Conservation (phyloP, 2,797 vertebrate genomes). For the Aldrovandia affinis region DNA sequence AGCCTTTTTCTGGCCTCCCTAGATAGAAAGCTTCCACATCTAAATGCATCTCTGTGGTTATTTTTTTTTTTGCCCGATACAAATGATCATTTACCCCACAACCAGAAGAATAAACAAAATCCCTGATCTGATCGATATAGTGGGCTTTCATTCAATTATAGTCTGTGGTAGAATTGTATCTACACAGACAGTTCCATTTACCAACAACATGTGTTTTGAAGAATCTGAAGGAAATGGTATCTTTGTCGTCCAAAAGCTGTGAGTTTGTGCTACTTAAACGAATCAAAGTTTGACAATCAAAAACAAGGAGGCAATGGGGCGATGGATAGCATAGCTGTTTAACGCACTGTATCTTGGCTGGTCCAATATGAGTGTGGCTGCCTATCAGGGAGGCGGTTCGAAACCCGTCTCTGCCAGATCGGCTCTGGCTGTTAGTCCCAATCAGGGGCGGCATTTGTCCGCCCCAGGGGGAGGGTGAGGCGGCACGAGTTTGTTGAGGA, state of each 20-base stretch:
- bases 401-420: too few relatives aligned
- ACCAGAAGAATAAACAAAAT: slow-evolving; percentile 72
- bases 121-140: slow-evolving; percentile 72
- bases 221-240: not conserved
- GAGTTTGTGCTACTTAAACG: not conserved
- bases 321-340: too few relatives aligned
- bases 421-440: too few relatives aligned
- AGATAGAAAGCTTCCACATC: slow-evolving; percentile 21
- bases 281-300: not conserved
- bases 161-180: slow-evolving; percentile 46
- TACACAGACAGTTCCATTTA: slow-evolving; percentile 25
- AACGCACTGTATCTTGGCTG: too few relatives aligned
- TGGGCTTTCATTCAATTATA: slow-evolving; percentile 72
- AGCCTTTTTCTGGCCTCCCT: slow-evolving; percentile 14
- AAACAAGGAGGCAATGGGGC: too few relatives aligned
- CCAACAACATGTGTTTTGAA: not conserved
- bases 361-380: too few relatives aligned
- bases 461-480: too few relatives aligned
- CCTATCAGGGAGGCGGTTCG: too few relatives aligned
- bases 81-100: slow-evolving; percentile 66
- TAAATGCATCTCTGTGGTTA: slow-evolving; percentile 21
- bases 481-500: too few relatives aligned
- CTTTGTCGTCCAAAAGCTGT: not conserved
- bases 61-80: slow-evolving; percentile 16
- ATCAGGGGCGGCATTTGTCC: too few relatives aligned